Evolutionary conservation across 2,113 vertebrate genomes (phyloP), one percentile per base, ranked within the genome.

Genomic region (Sarotherodon lohbergeri): DNA sequence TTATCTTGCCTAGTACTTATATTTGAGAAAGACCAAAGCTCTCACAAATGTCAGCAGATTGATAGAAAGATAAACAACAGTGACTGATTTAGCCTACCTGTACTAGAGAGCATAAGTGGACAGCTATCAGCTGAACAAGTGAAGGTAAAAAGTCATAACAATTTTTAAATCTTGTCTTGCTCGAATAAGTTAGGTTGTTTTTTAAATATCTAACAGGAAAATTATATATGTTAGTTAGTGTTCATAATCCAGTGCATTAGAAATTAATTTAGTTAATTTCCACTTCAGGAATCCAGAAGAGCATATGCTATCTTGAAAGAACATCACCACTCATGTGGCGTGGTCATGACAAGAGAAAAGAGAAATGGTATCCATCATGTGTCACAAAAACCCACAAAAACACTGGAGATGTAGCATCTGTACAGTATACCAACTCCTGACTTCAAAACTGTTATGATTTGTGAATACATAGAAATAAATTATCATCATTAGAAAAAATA

Each of bases 41-140:
- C 9, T 36, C 32, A 36, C 0, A 0, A 66, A 63, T 11, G 16
- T 34, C 56, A 16, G 27, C 56, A 59, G 56, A 59, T 0, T 9
- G 16, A 29, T 11, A 32, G 43, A 48, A 50, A 50, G 43, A 76
- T 1, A 66, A 66, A 66, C 61, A 48, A 10, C 71, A 50, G 43
- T 32, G 71, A 76, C 4, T 17, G 14, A 29, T 76, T 50, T 50
- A 50, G 41, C 24, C 41, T 29, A 24, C 71, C 71, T 76, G 14
- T 55, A 24, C 11, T 12, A 11, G 22, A 10, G 3, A 55, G 22
- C n/a, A 55, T 10, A 11, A 5, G n/a, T 55, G 52, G n/a, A 22
- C n/a, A 4, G 4, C n/a, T 22, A 24, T 24, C n/a, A 55, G 54
- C 54, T 24, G n/a, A 55, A 55, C n/a, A 22, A 55, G 5, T 11